Evolutionary conservation across 1,140 invertebrate species (phyloP).

Genomic region (Ridgeia piscesae): DNA sequence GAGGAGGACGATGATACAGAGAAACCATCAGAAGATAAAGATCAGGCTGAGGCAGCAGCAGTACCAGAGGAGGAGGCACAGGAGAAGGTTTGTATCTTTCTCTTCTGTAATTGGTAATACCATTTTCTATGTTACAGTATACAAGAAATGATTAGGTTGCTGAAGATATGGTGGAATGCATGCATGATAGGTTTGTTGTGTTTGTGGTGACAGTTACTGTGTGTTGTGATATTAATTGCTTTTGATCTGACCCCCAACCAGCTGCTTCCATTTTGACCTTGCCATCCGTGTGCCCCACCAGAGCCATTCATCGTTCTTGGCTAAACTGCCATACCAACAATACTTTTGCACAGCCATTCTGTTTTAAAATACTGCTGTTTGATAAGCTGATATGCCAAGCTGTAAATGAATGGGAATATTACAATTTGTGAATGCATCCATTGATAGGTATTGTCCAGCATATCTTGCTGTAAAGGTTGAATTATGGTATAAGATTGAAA

Average conservation of each 20-base stretch:
- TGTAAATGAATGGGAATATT: neutral
- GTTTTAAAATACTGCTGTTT: neutral
- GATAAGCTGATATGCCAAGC: neutral
- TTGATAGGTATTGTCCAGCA: neutral
- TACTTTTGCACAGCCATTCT: neutral
- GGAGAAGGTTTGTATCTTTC: neutral
- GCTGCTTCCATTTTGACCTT: neutral
- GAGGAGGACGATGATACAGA: neutral
- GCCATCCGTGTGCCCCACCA: neutral
- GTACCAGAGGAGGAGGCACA: neutral
- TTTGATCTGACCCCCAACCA: neutral
- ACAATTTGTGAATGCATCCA: neutral
- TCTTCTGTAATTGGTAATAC: neutral
- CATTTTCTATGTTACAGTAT: neutral
- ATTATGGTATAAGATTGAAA: neutral
- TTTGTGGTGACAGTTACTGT: neutral
- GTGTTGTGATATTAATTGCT: slow-evolving; percentile 6
- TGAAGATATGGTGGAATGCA: neutral
- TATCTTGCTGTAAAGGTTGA: neutral
- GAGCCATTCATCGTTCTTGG: neutral
- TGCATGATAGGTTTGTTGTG: neutral
- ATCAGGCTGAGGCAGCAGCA: neutral
- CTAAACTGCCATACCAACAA: neutral
- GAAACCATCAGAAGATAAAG: neutral
- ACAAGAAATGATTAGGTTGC: neutral